phyloP scores from a whole-genome alignment of 1,140 invertebrate species.

The Drosophila truncata region DNA sequence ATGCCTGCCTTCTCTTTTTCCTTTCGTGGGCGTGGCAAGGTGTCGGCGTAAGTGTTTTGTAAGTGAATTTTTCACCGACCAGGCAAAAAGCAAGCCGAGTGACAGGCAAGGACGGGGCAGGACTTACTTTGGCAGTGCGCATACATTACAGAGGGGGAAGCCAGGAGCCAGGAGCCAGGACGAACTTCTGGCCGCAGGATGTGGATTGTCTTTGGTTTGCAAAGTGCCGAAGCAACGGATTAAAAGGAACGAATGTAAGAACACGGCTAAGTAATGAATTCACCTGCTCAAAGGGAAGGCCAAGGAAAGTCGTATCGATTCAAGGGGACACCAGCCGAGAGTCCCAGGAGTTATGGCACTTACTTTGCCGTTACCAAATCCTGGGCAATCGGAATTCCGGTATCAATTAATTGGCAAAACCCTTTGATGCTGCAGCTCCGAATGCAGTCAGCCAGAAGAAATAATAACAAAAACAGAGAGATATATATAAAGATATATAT shows the following conservation, averaged over 20 bases:
- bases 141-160: slow-evolving; percentile 52
- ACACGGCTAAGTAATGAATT: slow-evolving; percentile 48
- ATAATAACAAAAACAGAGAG: slow-evolving; percentile 14
- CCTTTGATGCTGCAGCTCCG: slow-evolving; percentile 9
- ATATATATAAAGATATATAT: slow-evolving; percentile 1
- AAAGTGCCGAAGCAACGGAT: slow-evolving; percentile 27
- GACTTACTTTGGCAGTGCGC: slow-evolving; percentile 55
- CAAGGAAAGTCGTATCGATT: background rate
- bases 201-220: slow-evolving; percentile 46
- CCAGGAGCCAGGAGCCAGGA: slow-evolving; percentile 8
- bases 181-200: slow-evolving; percentile 54
- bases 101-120: slow-evolving; percentile 45
- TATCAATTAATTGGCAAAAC: slow-evolving; percentile 31
- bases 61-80: slow-evolving; percentile 70
- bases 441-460: slow-evolving; percentile 35
- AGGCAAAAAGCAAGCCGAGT: slow-evolving; percentile 30
- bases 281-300: slow-evolving; percentile 14
- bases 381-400: background rate
- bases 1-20: background rate
- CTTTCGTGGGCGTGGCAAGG: slow-evolving; percentile 42
- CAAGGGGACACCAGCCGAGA: background rate
- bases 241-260: slow-evolving; percentile 26
- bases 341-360: background rate
- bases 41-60: slow-evolving; percentile 75
- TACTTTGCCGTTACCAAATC: background rate